Base-by-base conservation (phyloP, 2,113 vertebrate species). In the Toxostoma redivivum region DNA sequence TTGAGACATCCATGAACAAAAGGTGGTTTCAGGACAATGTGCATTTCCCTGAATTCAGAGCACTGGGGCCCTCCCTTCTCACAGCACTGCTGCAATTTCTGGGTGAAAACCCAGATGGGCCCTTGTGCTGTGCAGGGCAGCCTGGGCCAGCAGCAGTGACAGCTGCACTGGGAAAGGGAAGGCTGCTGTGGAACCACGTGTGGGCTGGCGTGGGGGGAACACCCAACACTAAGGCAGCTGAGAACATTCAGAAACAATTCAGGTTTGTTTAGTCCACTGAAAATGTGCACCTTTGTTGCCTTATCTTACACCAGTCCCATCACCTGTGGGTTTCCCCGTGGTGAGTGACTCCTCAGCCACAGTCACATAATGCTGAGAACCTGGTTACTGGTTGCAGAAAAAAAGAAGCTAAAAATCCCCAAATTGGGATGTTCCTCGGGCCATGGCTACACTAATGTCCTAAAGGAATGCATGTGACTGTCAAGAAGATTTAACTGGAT, bases 401-500 rank as follows among this genome's bases (percentile, higher is more conserved):
- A 18, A 47, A 25, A 45, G 5, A 67, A 53, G 35, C 48, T 40
- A 40, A 31, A 24, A 67, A 15, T 42, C 50, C n/a, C 9, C 30
- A 40, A 28, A 10, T 0, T 28, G 15, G 19, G 17, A 71, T 11
- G 27, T 31, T 48, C n/a, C 15, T 9, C 0, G 0, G 48, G n/a
- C 62, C 60, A 22, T 10, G 23, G 50, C 64, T 61, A 30, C n/a
- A 21, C 64, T 48, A 11, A 85, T 15, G 15, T 11, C 18, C 54
- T 73, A 19, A 61, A 40, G 21, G 6, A 40, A 67, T 5, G 15
- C 14, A 15, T 1, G 1, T 37, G 44, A 67, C 24, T 48, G 65
- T 13, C 58, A 40, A 17, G 12, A 81, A 5, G 28, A 58, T 60
- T 86, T 82, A 67, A 86, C 10, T 8, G n/a, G 37, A 71, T 79